Base-by-base conservation (phyloP, 2,888 invertebrate genomes). In the Bursaphelenchus okinawaensis region DNA sequence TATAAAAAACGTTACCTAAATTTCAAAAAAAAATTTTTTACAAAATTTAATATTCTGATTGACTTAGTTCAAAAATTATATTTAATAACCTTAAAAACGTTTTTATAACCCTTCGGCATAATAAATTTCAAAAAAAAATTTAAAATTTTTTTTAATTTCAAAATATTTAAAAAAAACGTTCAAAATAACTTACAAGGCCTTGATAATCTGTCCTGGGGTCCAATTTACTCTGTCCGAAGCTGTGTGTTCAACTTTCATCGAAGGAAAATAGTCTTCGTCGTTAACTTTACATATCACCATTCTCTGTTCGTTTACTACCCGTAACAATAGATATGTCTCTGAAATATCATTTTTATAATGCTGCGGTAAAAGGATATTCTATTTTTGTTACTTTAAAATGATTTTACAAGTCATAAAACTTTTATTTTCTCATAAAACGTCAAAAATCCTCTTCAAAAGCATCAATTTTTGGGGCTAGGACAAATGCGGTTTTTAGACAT, bases 221-320 rank as follows among this genome's bases (percentile, higher is more conserved):
- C 1, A 40, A 16, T 40, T 40, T 19, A 24, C 27, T 12, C 60
- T 31, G 19, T 59, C 60, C 4, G 29, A 31, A 7, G 24, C 60
- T 26, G 60, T 28, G 12, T 20, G 31, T 9, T 26, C 50, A 27
- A 27, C 50, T 7, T 27, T 22, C 19, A 19, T 40, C 4, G 60
- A 50, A 16, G 60, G 60, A 24, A 59, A 59, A 50, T 40, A 59
- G 52, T 59, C 60, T 29, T 59, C 60, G 24, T 59, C 60, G 24
- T 59, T 59, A 50, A 50, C 50, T 29, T 59, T 59, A 50, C 60
- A 59, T 16, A 59, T 16, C n/a, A 59, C 60, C 6, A 50, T 4
- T 16, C 40, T 29, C 6, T 29, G 31, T 9, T 31, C 50, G 23
- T 4, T 20, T 2, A 24, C 22, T 20, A 58, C 52, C 22, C 60